Conservation (phyloP, 2,888 invertebrate genomes). For the Myopa tessellatipennis region DNA sequence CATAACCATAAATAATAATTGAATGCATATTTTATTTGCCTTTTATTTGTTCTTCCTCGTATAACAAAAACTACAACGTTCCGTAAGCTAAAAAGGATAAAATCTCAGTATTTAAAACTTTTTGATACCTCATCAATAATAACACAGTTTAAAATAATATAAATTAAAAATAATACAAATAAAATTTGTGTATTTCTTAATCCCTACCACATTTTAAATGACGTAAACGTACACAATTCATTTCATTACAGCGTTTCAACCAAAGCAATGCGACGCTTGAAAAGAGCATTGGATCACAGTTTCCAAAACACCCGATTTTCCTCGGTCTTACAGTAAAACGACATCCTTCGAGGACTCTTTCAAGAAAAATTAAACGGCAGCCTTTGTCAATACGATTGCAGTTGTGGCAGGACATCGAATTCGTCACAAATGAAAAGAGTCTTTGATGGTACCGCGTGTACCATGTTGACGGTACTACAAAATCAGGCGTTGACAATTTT, state of each 20-base stretch:
- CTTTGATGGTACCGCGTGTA: slow-evolving; percentile 3
- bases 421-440: background rate
- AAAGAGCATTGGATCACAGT: slow-evolving; percentile 21
- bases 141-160: too few species aligned
- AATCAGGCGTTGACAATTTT: slow-evolving; percentile 8
- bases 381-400: background rate
- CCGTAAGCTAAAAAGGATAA: too few species aligned
- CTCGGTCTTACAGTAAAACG: background rate
- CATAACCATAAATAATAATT: too few species aligned
- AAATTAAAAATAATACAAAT: too few species aligned
- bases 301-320: slow-evolving; percentile 24
- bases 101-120: too few species aligned
- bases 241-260: background rate
- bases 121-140: too few species aligned
- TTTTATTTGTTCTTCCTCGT: too few species aligned
- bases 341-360: background rate
- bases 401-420: background rate
- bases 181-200: too few species aligned
- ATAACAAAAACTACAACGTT: too few species aligned
- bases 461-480: background rate
- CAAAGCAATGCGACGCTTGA: background rate
- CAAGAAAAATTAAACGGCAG: background rate
- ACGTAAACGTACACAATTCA: too few species aligned
- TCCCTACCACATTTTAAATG: too few species aligned
- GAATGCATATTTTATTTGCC: too few species aligned